A percentile compares a stretch with the other conserved stretches of the same genome.
phyloP scores from a whole-genome alignment of 2,888 invertebrate genomes.

The Eupithecia subumbrata region DNA sequence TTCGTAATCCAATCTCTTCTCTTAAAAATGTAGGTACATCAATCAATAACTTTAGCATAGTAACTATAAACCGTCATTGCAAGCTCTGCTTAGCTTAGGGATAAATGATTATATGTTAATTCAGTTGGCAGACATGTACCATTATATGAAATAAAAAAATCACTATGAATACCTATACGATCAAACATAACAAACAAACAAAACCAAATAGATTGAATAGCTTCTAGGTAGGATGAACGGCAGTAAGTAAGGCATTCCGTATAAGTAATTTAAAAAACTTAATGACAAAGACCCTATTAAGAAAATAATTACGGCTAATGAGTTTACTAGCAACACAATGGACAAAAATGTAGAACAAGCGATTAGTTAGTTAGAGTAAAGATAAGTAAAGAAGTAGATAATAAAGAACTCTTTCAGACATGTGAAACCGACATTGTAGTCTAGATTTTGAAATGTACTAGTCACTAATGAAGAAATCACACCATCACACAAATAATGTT shows the following conservation, averaged over 20 bases:
- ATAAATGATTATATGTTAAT: too few relatives aligned
- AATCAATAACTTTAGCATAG: too few relatives aligned
- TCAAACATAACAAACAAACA: background rate
- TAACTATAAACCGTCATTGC: too few relatives aligned
- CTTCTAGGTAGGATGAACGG: background rate
- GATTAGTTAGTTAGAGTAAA: background rate
- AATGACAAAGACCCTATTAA: constrained; percentile 14
- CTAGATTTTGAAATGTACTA: background rate
- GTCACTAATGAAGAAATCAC: background rate
- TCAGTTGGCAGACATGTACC: too few relatives aligned
- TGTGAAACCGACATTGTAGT: constrained; percentile 4
- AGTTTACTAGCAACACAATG: constrained; percentile 12
- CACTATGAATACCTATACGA: too few relatives aligned
- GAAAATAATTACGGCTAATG: constrained; percentile 14
- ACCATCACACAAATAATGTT: background rate
- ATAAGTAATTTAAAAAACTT: constrained; percentile 1
- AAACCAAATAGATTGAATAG: background rate
- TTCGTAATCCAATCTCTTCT: too few relatives aligned
- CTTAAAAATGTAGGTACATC: too few relatives aligned
- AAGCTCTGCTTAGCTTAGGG: too few relatives aligned
- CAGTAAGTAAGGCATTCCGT: background rate
- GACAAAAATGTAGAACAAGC: constrained; percentile 19
- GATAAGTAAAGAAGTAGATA: constrained; percentile 4
- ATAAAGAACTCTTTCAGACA: background rate
- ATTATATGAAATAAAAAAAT: too few relatives aligned